Percentiles rank a stretch among this genome's conserved stretches.
These are phyloP conservation scores for Pseudotriccus pelzelni DNA, from an alignment of 2,797 vertebrate species.

Conservation along the genomic window DNA sequence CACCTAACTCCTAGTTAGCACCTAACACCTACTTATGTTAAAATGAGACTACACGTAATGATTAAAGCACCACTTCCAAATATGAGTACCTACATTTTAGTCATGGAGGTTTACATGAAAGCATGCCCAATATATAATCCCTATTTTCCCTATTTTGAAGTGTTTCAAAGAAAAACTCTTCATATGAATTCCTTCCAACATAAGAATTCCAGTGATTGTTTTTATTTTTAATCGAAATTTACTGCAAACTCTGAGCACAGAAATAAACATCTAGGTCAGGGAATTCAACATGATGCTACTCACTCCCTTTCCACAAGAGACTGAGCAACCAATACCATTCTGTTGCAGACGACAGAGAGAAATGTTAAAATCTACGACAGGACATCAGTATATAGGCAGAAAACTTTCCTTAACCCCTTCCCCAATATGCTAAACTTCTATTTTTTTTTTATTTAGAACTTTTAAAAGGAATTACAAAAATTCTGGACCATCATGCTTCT, in stretches of 20 bases:
- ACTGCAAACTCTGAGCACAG: neutral
- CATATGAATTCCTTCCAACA: neutral
- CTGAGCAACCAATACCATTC: neutral
- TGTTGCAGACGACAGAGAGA: neutral
- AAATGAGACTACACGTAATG: neutral
- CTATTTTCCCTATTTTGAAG: neutral
- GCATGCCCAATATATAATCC: neutral
- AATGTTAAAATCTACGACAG: neutral
- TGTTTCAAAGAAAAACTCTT: neutral
- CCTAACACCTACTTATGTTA: neutral
- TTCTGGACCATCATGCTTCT: neutral
- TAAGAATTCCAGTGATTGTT: neutral
- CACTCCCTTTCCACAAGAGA: neutral
- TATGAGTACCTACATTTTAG: neutral
- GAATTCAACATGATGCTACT: neutral
- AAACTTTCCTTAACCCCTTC: neutral
- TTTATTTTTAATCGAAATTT: neutral
- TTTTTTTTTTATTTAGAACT: neutral
- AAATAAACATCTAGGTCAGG: neutral
- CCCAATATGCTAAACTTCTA: neutral
- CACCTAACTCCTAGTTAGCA: too few relatives aligned
- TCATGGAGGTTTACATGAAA: neutral
- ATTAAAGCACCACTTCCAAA: neutral
- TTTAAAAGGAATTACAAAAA: neutral
- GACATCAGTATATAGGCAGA: neutral